Evolutionary conservation across 2,888 invertebrate genomes (phyloP), one percentile per base, ranked within the genome.

Genomic region (Dichetophora obliterata): DNA sequence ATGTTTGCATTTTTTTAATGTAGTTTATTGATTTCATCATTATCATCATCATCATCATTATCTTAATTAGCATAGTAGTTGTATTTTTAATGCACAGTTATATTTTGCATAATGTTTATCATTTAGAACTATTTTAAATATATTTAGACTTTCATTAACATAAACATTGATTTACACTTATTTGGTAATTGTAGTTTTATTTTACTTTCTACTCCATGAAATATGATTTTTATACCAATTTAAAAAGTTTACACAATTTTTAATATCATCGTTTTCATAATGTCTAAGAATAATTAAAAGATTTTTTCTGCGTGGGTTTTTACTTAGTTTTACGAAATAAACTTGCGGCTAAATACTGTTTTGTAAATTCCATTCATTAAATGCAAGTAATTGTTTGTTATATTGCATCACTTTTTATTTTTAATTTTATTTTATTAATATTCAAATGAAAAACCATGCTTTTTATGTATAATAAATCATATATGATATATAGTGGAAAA

Each of bases 11-110:
- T 19, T 61, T 37, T 72, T 43, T 43, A 16, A 31, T 61, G 31
- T 9, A 63, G 34, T 74, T 74, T 50, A 50, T 52, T 59, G 71
- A 74, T 65, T 63, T 37, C 54, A 65, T 74, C 66, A 65, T 74
- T 66, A 37, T 31, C 19, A 34, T 59, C 57, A 59, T 59, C 19
- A 11, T 14, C 43, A 54, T 27, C 54, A 11, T 31, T n/a, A 22
- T 43, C 19, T 57, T 14, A 22, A n/a, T 57, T 22, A 57, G 34
- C n/a, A 11, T 71, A 22, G 14, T 57, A 31, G 31, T 59, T 69
- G n/a, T 63, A 16, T 63, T 24, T 63, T 2, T 63, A 5, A 63
- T 63, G 37, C 22, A 43, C 27, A 59, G 59, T n/a, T 71, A 24
- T 31, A 31, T 70, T 34, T 61, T 61, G 11, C 27, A 48, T 59